Evolutionary conservation across 53 echinoderm and acorn worm genomes (phyloP), one percentile per base, ranked within the genome.

Genomic region (Apostichopus leukothele): DNA sequence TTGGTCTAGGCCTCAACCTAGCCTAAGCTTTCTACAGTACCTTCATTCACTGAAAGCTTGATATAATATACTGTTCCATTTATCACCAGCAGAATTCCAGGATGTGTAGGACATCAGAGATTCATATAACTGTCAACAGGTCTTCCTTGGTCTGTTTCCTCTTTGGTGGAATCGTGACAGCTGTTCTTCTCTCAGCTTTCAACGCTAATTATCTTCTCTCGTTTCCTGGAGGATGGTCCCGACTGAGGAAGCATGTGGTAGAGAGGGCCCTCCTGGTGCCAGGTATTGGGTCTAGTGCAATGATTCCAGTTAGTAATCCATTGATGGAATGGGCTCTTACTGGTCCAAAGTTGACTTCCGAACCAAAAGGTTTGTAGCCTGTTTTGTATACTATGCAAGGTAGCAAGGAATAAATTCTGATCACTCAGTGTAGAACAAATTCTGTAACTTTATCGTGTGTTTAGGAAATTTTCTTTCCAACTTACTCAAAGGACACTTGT

Each of bases 91-190:
- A 39, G 39, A 39, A 39, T 39, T 39, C 9, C 63, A 63, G 16
- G 12, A 63, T 63, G 63, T 63, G 63, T 16, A 63, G 16, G 63
- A 63, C 63, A 63, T 75, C 79, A 66, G 88, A 88, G 71, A 90
- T 89, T 4, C 74, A 90, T n/a, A 93, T 92, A 88, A 92, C 89
- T 5, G 50, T 90, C 27, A 90, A 66, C 88, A 92, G 89, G 54
- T 94, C 91, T 51, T 90, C 94, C 75, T 53, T 78, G 50, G 8
- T 94, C 0, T 90, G 93, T 67, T 94, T 94, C 79, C 14, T 96
- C 1, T 76, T 94, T 3, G 93, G 96, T 18, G 93, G 96, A 5
- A 76, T 96, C 21, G 83, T 89, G 12, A 86, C 90, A 23, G 91
- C 93, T 50, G 68, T 92, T 16, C 12, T 92, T 1, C 16, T 96